Conservation (phyloP, 1,140 invertebrate species). For the Geopemphigus sp. region DNA sequence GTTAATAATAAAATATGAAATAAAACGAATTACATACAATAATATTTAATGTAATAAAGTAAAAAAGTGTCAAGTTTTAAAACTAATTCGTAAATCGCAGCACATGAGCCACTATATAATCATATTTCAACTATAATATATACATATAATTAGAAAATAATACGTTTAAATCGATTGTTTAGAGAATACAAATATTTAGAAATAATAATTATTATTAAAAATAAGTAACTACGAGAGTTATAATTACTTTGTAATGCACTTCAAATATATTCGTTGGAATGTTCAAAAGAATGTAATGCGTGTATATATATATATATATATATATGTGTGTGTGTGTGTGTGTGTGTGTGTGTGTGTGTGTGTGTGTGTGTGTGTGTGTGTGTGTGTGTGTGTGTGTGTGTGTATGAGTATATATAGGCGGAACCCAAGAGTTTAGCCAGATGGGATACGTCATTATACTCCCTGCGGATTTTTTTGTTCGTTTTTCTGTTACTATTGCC, state of each 20-base stretch:
- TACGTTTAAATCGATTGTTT: no score
- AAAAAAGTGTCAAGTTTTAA: no score
- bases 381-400: no score
- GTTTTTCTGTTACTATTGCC: conserved; percentile 16
- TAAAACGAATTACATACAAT: not conserved
- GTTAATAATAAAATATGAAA: not conserved
- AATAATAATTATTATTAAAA: no score
- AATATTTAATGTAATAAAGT: not conserved
- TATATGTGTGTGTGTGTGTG: no score
- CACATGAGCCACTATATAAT: no score
- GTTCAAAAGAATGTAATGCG: not conserved
- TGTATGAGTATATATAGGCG: conserved; percentile 4
- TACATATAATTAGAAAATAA: no score
- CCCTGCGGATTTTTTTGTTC: not conserved
- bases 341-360: no score
- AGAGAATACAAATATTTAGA: no score
- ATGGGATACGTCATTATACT: conserved; percentile 10
- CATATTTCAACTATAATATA: no score
- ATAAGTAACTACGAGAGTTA: not conserved
- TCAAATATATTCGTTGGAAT: not conserved
- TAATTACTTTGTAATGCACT: not conserved
- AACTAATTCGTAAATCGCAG: no score
- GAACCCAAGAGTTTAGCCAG: conserved; percentile 24
- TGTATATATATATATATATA: not conserved
- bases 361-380: no score